A percentile compares a stretch with the other conserved stretches of the same genome.
Evolutionary conservation across 2,113 vertebrate species (phyloP).

Genomic region (Gobiocypris rarus): DNA sequence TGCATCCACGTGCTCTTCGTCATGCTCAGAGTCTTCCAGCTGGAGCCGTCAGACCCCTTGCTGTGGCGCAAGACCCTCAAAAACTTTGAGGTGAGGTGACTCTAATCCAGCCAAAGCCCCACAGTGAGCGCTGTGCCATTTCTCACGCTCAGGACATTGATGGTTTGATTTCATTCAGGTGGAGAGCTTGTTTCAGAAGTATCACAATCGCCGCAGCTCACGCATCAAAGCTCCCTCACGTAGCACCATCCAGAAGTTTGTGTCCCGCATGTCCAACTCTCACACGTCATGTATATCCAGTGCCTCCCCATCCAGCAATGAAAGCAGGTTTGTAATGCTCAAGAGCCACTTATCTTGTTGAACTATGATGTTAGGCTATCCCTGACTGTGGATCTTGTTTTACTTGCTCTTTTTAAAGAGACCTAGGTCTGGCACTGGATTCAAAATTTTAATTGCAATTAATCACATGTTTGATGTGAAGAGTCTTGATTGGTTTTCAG

Average conservation of each 20-base stretch:
- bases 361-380: neutral
- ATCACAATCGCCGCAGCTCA: conserved; percentile 90
- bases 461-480: no score
- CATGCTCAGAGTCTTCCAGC: conserved; percentile 88
- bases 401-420: no score
- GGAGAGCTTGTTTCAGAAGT: conserved; percentile 95
- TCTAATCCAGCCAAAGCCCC: neutral
- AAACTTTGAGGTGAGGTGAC: conserved; percentile 86
- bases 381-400: no score
- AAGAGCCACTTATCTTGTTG: neutral
- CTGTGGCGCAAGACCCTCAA: conserved; percentile 90
- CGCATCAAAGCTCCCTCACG: conserved; percentile 93
- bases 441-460: no score
- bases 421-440: no score
- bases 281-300: conserved; percentile 86
- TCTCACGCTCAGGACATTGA: neutral
- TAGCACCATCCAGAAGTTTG: conserved; percentile 94
- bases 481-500: no score
- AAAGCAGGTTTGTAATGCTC: conserved; percentile 80
- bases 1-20: conserved; percentile 91
- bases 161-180: conserved; percentile 71
- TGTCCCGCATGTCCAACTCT: conserved; percentile 91
- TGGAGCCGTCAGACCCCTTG: conserved; percentile 85
- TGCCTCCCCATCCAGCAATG: conserved; percentile 86
- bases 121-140: neutral